Evolutionary conservation across 1,140 invertebrate species (phyloP).

Genomic region (Neodiprion virginianus): DNA sequence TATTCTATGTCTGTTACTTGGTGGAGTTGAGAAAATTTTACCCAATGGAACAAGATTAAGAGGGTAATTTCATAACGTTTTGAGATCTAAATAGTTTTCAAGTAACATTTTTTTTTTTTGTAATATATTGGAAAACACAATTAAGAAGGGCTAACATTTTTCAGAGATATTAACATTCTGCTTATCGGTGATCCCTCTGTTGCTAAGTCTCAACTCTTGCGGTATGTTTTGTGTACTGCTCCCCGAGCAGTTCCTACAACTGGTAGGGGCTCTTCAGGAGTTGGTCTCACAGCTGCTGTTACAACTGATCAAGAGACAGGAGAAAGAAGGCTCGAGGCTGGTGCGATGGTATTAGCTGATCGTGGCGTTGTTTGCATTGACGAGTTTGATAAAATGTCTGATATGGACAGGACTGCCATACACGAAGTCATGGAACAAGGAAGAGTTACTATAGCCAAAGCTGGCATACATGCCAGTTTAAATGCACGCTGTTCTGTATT

Average conservation of each 20-base stretch:
- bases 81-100: constrained; percentile 5
- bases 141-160: constrained; percentile 28
- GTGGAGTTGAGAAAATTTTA: constrained; percentile 95
- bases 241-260: constrained; percentile 96
- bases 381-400: constrained; percentile 99
- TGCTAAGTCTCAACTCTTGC: constrained; percentile 96
- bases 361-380: constrained; percentile 99
- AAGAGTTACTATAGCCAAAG: constrained; percentile 97
- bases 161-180: constrained; percentile 94
- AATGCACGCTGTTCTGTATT: constrained; percentile 98
- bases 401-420: constrained; percentile 98
- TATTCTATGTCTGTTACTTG: constrained; percentile 92
- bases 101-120: not conserved
- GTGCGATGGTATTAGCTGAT: constrained; percentile 99
- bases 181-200: constrained; percentile 99
- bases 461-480: constrained; percentile 96
- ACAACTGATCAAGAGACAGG: constrained; percentile 95
- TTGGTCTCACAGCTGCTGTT: constrained; percentile 98
- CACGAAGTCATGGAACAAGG: constrained; percentile 98
- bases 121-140: too few relatives aligned
- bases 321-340: constrained; percentile 90
- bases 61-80: constrained; percentile 69
- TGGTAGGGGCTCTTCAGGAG: constrained; percentile 93
- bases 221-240: constrained; percentile 94
- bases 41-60: constrained; percentile 95